A percentile compares a stretch with the other conserved stretches of the same genome.
Evolutionary conservation across 2,797 vertebrate genomes (phyloP).

Genomic region (Esox lucius): DNA sequence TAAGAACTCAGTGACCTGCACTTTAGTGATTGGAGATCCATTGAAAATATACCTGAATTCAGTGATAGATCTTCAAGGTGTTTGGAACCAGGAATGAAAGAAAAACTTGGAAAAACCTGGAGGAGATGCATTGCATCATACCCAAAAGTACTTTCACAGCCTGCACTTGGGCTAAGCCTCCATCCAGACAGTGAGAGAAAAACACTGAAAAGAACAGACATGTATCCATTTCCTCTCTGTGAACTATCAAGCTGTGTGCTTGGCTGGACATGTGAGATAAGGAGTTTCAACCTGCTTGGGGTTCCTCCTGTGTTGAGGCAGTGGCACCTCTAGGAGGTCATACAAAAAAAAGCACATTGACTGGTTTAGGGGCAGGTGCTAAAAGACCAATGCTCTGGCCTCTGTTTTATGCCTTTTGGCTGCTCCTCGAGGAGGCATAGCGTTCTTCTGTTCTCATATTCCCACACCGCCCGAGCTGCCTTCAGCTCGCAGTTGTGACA

Average conservation of each 20-base stretch:
- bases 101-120: conserved; percentile 2
- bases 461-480: conserved; percentile 19
- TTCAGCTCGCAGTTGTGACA: conserved; percentile 28
- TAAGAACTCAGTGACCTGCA: not conserved
- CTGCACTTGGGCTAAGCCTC: conserved; percentile 16
- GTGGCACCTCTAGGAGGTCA: conserved; percentile 10
- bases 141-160: conserved; percentile 37
- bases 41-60: not conserved
- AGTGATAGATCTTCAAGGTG: conserved; percentile 14
- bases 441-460: conserved; percentile 42
- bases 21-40: not conserved
- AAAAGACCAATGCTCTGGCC: not conserved
- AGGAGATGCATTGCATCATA: conserved; percentile 27
- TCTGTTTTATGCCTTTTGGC: conserved; percentile 35
- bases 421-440: conserved; percentile 44
- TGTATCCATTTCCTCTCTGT: conserved; percentile 38
- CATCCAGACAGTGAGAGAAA: conserved; percentile 29
- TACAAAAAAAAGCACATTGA: conserved; percentile 12
- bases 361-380: conserved; percentile 42
- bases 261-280: conserved; percentile 34
- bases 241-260: conserved; percentile 34
- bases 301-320: conserved; percentile 26
- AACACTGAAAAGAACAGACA: conserved; percentile 19
- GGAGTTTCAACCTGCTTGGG: conserved; percentile 29
- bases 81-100: conserved; percentile 8